Evolutionary conservation across 2,113 vertebrate genomes (phyloP).

Genomic region (pig (Sus scrofa)): DNA sequence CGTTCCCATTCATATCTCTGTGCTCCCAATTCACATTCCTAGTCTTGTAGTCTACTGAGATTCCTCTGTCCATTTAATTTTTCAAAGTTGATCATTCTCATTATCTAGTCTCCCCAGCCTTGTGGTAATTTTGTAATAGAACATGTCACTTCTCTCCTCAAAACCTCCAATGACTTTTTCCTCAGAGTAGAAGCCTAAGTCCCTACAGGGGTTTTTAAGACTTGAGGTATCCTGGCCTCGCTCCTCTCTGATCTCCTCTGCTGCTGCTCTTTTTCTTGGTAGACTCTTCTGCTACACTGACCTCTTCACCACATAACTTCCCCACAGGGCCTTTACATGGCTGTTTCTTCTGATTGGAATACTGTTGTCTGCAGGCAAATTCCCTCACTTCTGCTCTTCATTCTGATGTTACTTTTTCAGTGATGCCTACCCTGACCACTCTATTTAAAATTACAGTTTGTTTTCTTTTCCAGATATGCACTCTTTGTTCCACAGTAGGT

Average conservation of each 20-base stretch:
- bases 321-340: neutral
- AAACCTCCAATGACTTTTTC: neutral
- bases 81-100: neutral
- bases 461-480: neutral
- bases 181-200: neutral
- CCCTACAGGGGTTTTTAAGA: neutral
- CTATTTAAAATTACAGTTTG: conserved; percentile 32
- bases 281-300: neutral
- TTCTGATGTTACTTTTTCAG: conserved; percentile 42
- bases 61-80: neutral
- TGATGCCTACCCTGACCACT: neutral
- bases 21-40: neutral
- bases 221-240: neutral
- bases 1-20: neutral
- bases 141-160: neutral
- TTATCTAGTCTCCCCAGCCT: neutral
- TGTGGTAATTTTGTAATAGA: neutral
- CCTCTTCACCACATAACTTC: neutral
- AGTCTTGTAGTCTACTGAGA: neutral
- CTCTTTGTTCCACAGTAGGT: neutral
- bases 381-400: neutral
- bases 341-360: neutral
- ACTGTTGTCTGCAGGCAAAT: neutral
- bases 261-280: neutral
- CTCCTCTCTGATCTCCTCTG: neutral